A percentile compares a stretch with the other conserved stretches of the same genome.
Evolutionary conservation across 2,888 invertebrate species (phyloP).

Genomic region (Alloscopus bannaensis): DNA sequence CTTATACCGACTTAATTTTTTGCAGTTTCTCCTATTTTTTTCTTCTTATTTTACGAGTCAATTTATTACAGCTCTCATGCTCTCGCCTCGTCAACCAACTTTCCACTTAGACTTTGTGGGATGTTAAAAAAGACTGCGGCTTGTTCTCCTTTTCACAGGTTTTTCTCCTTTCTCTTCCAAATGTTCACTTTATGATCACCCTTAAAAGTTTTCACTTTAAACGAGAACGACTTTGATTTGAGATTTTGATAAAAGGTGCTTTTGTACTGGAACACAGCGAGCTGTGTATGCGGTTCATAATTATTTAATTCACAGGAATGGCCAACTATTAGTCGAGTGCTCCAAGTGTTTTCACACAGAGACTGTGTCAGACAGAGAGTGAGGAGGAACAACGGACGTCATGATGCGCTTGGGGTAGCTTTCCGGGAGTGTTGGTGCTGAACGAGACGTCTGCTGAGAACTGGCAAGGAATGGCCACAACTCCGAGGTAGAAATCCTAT

Average conservation of each 20-base stretch:
- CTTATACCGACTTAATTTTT: too few species aligned
- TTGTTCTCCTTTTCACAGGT: neutral
- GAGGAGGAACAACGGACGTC: neutral
- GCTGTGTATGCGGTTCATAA: neutral
- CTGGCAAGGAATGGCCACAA: conserved; percentile 34
- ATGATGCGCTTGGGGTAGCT: neutral
- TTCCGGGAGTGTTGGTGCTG: conserved; percentile 36
- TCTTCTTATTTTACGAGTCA: too few species aligned
- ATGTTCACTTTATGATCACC: neutral
- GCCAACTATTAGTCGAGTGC: neutral
- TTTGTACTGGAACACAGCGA: neutral
- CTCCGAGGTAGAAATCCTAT: conserved; percentile 43
- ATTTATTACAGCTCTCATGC: too few species aligned
- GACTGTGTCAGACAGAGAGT: neutral
- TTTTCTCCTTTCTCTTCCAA: neutral
- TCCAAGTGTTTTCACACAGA: conserved; percentile 8
- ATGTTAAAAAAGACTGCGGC: neutral
- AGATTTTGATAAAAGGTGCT: too few species aligned
- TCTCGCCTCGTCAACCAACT: neutral
- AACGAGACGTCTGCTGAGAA: conserved; percentile 52
- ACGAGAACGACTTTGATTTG: too few species aligned
- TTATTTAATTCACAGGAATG: neutral
- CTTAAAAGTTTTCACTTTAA: too few species aligned
- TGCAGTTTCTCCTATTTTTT: too few species aligned
- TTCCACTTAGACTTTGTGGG: neutral